A percentile compares a stretch with the other conserved stretches of the same genome.
phyloP scores from a whole-genome alignment of 2,113 vertebrate species.

The Anolis sagrei region DNA sequence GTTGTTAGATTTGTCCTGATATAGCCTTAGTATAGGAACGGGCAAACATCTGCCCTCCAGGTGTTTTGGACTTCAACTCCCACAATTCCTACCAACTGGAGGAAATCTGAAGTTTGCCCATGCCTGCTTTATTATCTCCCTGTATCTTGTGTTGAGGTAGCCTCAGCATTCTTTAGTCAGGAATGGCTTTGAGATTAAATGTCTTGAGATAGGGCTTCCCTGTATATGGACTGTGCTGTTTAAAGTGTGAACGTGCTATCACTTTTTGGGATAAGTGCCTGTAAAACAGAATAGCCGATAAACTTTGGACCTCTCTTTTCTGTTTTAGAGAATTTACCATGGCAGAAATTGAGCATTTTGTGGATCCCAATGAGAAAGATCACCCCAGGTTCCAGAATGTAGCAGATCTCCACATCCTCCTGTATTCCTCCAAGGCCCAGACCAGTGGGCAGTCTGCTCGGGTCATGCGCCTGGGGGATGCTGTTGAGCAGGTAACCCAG shows the following conservation, averaged over 20 bases:
- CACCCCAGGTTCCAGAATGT: slow-evolving; percentile 93
- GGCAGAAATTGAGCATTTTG: slow-evolving; percentile 99
- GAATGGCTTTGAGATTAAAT: no score
- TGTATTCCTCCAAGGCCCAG: slow-evolving; percentile 96
- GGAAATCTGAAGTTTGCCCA: no score
- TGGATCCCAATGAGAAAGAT: slow-evolving; percentile 93
- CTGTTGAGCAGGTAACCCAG: slow-evolving; percentile 89
- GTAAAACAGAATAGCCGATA: rapidly evolving
- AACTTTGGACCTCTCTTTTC: rapidly evolving
- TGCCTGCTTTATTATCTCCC: neutral
- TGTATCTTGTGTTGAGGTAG: neutral
- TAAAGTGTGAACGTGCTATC: neutral
- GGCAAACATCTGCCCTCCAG: no score
- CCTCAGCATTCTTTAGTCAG: neutral
- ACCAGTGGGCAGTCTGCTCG: slow-evolving; percentile 95
- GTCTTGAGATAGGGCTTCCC: neutral
- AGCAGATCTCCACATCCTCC: slow-evolving; percentile 85
- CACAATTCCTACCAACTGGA: no score
- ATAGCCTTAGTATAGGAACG: no score
- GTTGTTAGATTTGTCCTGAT: no score
- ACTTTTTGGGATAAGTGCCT: neutral
- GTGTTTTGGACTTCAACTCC: no score
- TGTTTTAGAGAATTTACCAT: slow-evolving; percentile 94
- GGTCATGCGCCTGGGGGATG: slow-evolving; percentile 90
- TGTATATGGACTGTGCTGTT: neutral